phyloP scores from a whole-genome alignment of 2,113 vertebrate genomes.

The Myrmecophaga tridactyla region DNA sequence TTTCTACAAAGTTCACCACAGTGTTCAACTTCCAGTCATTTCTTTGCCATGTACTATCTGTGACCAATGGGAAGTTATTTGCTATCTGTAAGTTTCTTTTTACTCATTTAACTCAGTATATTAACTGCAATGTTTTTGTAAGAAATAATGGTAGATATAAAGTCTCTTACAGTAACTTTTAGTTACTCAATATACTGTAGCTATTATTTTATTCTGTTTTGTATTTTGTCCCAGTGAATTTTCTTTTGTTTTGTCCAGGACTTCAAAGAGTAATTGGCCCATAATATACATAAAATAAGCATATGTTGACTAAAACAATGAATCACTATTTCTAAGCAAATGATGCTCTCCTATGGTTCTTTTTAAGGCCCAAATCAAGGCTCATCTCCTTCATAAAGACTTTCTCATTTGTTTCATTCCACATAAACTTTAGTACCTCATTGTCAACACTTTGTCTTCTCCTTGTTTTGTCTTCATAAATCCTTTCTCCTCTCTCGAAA shows the following conservation, averaged over 20 bases:
- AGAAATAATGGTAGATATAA: not conserved
- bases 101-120: not conserved
- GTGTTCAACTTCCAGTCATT: not conserved
- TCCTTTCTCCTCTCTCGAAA: not conserved
- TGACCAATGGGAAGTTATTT: not conserved
- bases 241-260: not conserved
- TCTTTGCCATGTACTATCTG: not conserved
- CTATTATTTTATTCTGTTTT: not conserved
- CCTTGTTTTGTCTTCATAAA: not conserved
- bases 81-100: fast-evolving
- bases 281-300: not conserved
- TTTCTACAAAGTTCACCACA: not conserved
- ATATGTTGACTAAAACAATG: not conserved
- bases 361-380: not conserved
- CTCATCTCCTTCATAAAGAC: not conserved
- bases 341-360: not conserved
- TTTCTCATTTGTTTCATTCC: not conserved
- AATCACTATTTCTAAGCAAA: not conserved
- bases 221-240: not conserved
- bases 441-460: not conserved
- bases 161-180: not conserved
- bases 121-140: not conserved
- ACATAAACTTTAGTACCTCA: not conserved
- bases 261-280: not conserved
- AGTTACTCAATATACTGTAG: not conserved